Conservation (phyloP, 2,113 vertebrate genomes). For the Calyptommatus sinebrachiatus region DNA sequence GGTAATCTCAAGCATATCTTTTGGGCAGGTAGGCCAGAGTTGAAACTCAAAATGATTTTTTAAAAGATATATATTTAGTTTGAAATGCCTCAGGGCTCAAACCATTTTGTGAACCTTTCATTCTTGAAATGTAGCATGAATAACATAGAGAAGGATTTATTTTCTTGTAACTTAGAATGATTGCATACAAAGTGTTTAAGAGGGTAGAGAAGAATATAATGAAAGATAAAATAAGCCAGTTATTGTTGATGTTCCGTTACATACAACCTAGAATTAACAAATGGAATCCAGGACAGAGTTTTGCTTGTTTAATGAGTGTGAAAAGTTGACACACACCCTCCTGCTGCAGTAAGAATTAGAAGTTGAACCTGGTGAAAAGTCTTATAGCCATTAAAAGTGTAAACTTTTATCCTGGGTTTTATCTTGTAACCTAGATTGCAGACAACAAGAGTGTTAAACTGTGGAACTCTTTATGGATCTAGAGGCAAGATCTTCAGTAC, state of each 20-base stretch:
- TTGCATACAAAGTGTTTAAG: slow-evolving; percentile 34
- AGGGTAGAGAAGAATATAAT: slow-evolving; percentile 30
- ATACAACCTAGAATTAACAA: not conserved
- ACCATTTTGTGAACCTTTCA: slow-evolving; percentile 44
- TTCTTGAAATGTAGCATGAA: slow-evolving; percentile 48
- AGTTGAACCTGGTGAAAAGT: too few species aligned
- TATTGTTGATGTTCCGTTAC: slow-evolving; percentile 24
- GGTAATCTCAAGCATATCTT: slow-evolving; percentile 58
- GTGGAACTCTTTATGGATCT: too few species aligned
- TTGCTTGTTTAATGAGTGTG: too few species aligned
- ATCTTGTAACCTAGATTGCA: not conserved
- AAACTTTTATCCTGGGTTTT: too few species aligned
- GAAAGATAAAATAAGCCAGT: slow-evolving; percentile 7
- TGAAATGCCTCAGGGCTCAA: slow-evolving; percentile 57
- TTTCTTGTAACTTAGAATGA: slow-evolving; percentile 32
- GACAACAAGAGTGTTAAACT: too few species aligned
- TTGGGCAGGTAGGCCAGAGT: slow-evolving; percentile 52
- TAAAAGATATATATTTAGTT: slow-evolving; percentile 54
- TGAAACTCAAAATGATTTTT: slow-evolving; percentile 60
- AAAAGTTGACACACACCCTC: too few species aligned
- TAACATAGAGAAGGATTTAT: slow-evolving; percentile 4
- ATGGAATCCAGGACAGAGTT: too few species aligned
- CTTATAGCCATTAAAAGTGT: too few species aligned
- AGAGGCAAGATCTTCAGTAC: too few species aligned
- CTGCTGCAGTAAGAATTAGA: too few species aligned